phyloP scores from a whole-genome alignment of 2,113 vertebrate genomes.

The Candoia aspera region DNA sequence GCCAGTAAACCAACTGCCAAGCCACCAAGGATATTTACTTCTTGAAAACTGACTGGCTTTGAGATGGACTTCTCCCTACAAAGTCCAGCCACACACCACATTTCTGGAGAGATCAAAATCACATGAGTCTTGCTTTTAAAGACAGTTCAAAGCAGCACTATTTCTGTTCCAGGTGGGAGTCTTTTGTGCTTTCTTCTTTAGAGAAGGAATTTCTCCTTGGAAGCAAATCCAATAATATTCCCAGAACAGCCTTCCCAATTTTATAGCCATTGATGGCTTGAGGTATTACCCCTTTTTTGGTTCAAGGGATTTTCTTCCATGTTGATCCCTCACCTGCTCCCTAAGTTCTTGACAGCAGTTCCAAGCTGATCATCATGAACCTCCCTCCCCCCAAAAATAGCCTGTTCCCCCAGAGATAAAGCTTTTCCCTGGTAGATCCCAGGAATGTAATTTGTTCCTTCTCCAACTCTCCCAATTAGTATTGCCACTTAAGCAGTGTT shows the following conservation, averaged over 20 bases:
- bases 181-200: neutral
- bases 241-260: neutral
- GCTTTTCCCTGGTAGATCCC: neutral
- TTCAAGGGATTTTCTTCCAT: neutral
- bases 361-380: neutral
- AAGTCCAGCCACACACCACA: neutral
- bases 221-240: neutral
- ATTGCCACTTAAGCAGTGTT: neutral
- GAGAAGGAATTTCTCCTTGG: neutral
- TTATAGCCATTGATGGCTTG: neutral
- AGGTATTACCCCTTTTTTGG: neutral
- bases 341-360: neutral
- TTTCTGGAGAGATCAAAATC: neutral
- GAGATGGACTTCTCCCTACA: neutral
- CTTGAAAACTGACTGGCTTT: neutral
- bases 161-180: neutral
- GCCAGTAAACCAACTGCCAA: neutral
- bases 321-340: neutral
- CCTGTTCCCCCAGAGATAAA: neutral
- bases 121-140: neutral
- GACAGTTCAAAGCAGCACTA: constrained; percentile 1
- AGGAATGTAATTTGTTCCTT: neutral
- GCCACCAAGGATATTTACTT: neutral
- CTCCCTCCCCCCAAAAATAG: no score
- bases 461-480: neutral